A percentile compares a stretch with the other conserved stretches of the same genome.
phyloP scores from a whole-genome alignment of 2,888 invertebrate species.

The Phanerotoma sp. region DNA sequence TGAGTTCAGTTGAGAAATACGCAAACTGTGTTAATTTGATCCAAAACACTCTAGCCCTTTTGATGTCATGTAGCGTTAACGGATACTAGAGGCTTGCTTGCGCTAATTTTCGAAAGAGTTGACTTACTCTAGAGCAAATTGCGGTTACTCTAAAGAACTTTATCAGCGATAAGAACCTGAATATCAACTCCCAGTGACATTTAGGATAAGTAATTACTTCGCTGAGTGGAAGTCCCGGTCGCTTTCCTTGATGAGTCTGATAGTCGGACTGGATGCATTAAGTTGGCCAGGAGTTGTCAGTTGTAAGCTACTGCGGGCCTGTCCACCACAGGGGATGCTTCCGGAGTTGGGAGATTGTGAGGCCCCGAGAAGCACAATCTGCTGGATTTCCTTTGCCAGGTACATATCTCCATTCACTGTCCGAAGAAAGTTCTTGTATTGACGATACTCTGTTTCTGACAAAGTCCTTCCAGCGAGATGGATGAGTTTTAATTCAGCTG shows the following conservation, averaged over 20 bases:
- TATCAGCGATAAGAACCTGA: too few relatives aligned
- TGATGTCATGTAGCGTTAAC: too few relatives aligned
- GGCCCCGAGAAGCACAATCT: conserved; percentile 6
- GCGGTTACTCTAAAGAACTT: too few relatives aligned
- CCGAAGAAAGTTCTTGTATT: conserved; percentile 27
- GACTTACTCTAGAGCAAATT: too few relatives aligned
- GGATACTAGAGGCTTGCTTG: too few relatives aligned
- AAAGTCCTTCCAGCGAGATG: conserved; percentile 33
- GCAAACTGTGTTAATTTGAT: conserved; percentile 8
- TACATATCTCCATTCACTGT: background rate
- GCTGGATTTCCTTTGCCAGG: conserved; percentile 4
- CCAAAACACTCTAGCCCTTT: conserved; percentile 1
- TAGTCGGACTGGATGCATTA: too few relatives aligned
- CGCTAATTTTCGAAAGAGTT: too few relatives aligned
- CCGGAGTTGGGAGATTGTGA: background rate
- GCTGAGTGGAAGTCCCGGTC: background rate
- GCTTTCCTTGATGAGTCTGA: background rate
- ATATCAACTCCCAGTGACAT: too few relatives aligned
- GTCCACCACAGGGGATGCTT: conserved; percentile 9
- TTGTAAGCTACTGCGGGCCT: conserved; percentile 7
- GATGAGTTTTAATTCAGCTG: conserved; percentile 31
- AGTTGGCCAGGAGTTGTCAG: background rate
- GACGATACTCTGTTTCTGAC: conserved; percentile 38
- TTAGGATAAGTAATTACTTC: background rate
- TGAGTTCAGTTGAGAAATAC: conserved; percentile 6